Conservation (phyloP, 2,113 vertebrate species). For the Acanthisitta chloris region DNA sequence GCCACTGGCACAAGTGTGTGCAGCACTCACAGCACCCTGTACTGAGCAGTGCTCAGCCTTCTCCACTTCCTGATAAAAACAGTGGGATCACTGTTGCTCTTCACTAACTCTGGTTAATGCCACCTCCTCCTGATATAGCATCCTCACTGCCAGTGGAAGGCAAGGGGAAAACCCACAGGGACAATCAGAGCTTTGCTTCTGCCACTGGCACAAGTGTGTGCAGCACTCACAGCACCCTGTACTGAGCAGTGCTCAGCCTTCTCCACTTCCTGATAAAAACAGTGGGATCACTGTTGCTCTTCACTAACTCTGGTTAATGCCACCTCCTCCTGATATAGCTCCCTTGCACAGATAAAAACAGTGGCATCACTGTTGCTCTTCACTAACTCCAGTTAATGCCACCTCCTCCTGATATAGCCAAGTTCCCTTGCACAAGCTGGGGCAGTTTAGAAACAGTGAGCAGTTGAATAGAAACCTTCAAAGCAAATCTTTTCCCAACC, state of each 20-base stretch:
- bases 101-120: neutral
- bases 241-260: too few species aligned
- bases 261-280: too few species aligned
- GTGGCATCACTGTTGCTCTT: neutral
- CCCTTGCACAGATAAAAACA: neutral
- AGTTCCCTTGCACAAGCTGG: neutral
- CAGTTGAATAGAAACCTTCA: neutral
- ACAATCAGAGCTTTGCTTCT: too few species aligned
- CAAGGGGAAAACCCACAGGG: too few species aligned
- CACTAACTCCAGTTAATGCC: neutral
- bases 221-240: too few species aligned
- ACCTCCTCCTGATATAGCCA: neutral
- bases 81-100: neutral
- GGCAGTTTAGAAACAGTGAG: neutral
- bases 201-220: too few species aligned
- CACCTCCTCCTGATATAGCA: neutral
- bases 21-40: too few species aligned
- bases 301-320: too few species aligned
- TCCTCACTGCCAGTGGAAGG: too few species aligned
- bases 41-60: neutral
- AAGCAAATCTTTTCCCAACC: neutral
- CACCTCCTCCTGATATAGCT: too few species aligned
- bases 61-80: neutral
- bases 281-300: too few species aligned
- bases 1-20: accelerated